These are phyloP conservation scores for Pampus argenteus DNA, from an alignment of 2,797 vertebrate genomes.

Conservation along the genomic window DNA sequence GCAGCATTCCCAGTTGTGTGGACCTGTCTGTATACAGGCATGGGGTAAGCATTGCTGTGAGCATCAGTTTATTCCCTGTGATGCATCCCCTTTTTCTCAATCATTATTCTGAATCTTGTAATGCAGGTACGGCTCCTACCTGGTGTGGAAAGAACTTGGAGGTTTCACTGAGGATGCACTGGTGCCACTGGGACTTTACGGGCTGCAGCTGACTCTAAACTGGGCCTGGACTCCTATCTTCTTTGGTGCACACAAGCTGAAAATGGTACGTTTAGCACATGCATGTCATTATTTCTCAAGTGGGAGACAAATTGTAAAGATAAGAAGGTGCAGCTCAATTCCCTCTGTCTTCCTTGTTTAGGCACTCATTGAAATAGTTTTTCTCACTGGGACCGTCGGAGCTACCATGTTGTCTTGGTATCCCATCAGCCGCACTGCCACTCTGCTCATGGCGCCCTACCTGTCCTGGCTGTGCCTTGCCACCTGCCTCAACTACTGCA, in stretches of 20 bases:
- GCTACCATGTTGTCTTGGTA: slow-evolving; percentile 89
- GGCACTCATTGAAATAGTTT: slow-evolving; percentile 81
- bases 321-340: background rate
- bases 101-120: background rate
- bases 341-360: slow-evolving; percentile 39
- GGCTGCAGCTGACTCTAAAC: slow-evolving; percentile 88
- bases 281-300: background rate
- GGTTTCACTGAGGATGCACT: slow-evolving; percentile 87
- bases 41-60: slow-evolving; percentile 79
- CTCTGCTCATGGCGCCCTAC: slow-evolving; percentile 89
- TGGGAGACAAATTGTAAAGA: background rate
- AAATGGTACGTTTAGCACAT: slow-evolving; percentile 78
- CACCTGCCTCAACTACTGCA: slow-evolving; percentile 86
- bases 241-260: slow-evolving; percentile 87
- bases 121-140: slow-evolving; percentile 90
- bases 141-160: slow-evolving; percentile 92
- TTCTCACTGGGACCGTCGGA: slow-evolving; percentile 84
- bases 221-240: slow-evolving; percentile 92
- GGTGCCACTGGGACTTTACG: slow-evolving; percentile 90
- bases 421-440: slow-evolving; percentile 86
- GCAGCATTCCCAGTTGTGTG: slow-evolving; percentile 84
- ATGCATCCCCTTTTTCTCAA: background rate
- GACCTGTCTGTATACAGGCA: slow-evolving; percentile 86
- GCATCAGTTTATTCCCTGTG: background rate
- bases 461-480: slow-evolving; percentile 91